phyloP scores from a whole-genome alignment of 2,113 vertebrate species.

The Dolichallabes microphthalmus region DNA sequence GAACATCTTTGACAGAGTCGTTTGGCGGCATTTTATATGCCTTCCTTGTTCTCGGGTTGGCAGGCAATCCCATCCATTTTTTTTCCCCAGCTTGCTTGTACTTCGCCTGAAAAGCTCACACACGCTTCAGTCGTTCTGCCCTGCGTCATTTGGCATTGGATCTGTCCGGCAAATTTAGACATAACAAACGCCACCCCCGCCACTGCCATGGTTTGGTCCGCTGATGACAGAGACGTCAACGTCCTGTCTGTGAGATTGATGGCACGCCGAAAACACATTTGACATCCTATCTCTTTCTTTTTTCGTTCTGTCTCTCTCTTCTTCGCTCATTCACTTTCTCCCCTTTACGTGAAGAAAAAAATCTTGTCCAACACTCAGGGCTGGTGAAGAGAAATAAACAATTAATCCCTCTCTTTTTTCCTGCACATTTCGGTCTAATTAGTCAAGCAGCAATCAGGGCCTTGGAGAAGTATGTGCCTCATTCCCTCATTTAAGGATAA shows the following conservation, averaged over 20 bases:
- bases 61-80: not conserved
- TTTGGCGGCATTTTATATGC: not conserved
- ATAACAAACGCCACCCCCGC: constrained; percentile 47
- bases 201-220: constrained; percentile 20
- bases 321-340: constrained; percentile 33
- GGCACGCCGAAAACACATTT: constrained; percentile 31
- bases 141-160: constrained; percentile 45
- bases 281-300: constrained; percentile 10
- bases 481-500: constrained; percentile 67
- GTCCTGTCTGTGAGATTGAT: constrained; percentile 46
- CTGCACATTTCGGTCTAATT: constrained; percentile 72
- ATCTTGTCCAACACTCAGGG: constrained; percentile 6
- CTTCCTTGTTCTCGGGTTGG: not conserved
- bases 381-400: constrained; percentile 73
- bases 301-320: constrained; percentile 36
- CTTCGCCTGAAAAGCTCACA: not conserved
- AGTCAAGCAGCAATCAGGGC: constrained; percentile 64
- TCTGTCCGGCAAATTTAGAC: constrained; percentile 47
- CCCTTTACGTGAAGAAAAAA: constrained; percentile 24
- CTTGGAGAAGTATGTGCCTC: constrained; percentile 56
- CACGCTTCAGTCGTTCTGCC: constrained; percentile 1
- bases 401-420: constrained; percentile 64
- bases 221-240: constrained; percentile 48
- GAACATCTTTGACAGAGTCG: not conserved
- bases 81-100: not conserved